Evolutionary conservation across 2,888 invertebrate genomes (phyloP), one percentile per base, ranked within the genome.

Genomic region (Scaptomyza reducta): DNA sequence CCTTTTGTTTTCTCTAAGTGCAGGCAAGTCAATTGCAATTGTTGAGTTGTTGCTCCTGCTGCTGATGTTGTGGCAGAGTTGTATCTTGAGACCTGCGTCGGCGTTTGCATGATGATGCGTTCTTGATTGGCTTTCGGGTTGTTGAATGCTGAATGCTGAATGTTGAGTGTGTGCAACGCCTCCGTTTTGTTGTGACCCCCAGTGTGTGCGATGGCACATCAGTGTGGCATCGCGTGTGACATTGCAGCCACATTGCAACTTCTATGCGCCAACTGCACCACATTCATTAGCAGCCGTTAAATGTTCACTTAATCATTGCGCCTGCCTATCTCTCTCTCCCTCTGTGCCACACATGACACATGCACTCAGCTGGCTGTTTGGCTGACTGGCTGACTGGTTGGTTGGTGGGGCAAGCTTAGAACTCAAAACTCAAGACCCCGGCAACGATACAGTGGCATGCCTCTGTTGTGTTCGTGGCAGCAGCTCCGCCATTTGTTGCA

Each of bases 261-360:
- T 63, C 74, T 59, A 70, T 74, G 68, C 38, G 14, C 55, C 74
- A 61, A 60, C 66, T 38, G 87, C 82, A 87, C 79, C 81, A 80
- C 78, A 87, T 86, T 85, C 87, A 87, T 87, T 85, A 85, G 85
- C 75, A 84, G 85, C 80, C 85, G 76, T 83, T 86, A 86, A 86
- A 87, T 87, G 86, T 80, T 79, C 87, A 70, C 74, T 86, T 83
- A 80, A 87, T 86, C 87, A 87, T 79, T 72, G 65, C 46, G 56
- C 71, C 74, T 71, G 72, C 54, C 54, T 60, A 18, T 51, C 25
- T 18, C 16, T 18, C 16, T 47, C 31, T 31, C 10, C 10, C 31
- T 27, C 27, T 13, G 41, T 6, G 35, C 27, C 27, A 27, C 69
- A 66, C 45, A 63, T 59, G 64, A 66, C 69, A 61, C 73, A 77